A percentile compares a stretch with the other conserved stretches of the same genome.
Conservation (phyloP, 2,888 invertebrate genomes). For the Hyppa rectilinea region DNA sequence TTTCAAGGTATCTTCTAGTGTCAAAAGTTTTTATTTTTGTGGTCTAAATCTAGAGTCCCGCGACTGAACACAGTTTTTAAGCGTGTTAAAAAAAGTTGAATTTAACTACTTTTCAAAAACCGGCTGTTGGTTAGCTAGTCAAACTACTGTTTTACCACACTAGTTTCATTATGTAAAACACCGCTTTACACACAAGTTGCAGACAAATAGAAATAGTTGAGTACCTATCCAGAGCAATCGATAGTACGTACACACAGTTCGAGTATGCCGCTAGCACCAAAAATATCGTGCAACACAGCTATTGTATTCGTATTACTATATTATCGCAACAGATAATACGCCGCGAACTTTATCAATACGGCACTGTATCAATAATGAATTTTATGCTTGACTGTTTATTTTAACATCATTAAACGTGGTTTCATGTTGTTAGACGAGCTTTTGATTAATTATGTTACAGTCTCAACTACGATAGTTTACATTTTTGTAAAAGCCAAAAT, state of each 20-base stretch:
- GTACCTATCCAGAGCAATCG: not conserved
- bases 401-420: conserved; percentile 22
- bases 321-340: conserved; percentile 52
- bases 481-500: no score
- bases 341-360: conserved; percentile 45
- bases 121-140: not conserved
- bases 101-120: not conserved
- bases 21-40: no score
- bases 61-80: no score
- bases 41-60: no score
- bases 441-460: conserved; percentile 11
- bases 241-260: conserved; percentile 3
- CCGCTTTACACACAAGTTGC: not conserved
- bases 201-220: conserved; percentile 1
- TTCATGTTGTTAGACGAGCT: conserved; percentile 12
- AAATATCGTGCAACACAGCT: conserved; percentile 31
- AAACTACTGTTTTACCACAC: not conserved
- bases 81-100: not conserved
- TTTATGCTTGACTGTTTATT: conserved; percentile 39
- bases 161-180: not conserved
- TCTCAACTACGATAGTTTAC: not conserved
- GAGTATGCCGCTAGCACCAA: conserved; percentile 16
- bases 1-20: no score
- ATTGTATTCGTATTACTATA: conserved; percentile 46
- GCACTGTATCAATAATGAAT: conserved; percentile 42